Conservation (phyloP, 2,113 vertebrate species). For the Malurus alboscapulatus region DNA sequence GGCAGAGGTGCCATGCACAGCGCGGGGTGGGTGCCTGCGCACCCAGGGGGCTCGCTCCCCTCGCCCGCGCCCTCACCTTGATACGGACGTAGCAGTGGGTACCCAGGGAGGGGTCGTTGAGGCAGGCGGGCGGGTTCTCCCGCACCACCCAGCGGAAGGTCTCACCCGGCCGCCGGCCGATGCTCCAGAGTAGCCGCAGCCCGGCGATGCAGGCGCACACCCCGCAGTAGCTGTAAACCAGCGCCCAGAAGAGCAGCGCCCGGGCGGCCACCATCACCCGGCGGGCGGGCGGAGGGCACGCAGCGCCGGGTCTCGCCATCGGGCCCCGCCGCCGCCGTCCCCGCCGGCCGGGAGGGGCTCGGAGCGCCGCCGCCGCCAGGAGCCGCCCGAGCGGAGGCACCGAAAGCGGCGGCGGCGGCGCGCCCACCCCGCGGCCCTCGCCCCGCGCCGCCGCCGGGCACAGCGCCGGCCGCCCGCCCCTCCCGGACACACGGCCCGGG, state of each 20-base stretch:
- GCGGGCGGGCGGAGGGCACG: conserved; percentile 67
- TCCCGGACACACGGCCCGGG: neutral
- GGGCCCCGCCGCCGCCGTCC: neutral
- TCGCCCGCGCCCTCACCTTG: conserved; percentile 79
- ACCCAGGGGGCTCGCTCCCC: neutral
- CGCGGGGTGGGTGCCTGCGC: neutral
- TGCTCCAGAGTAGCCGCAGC: conserved; percentile 92
- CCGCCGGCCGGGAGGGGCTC: too few relatives aligned
- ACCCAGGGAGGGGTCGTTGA: conserved; percentile 92
- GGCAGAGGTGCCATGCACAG: neutral
- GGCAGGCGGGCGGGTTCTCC: conserved; percentile 86
- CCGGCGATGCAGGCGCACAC: conserved; percentile 82
- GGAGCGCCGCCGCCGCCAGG: too few relatives aligned
- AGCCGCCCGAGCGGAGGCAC: too few relatives aligned
- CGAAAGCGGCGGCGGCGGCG: too few relatives aligned
- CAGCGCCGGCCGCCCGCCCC: neutral
- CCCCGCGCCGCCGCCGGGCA: neutral
- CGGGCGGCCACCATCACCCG: conserved; percentile 76
- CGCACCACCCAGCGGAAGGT: conserved; percentile 86
- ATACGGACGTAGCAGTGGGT: conserved; percentile 96
- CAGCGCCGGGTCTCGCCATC: conserved; percentile 84
- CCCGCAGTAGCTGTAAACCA: conserved; percentile 87
- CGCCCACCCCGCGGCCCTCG: too few relatives aligned
- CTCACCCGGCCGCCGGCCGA: conserved; percentile 79
- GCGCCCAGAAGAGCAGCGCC: conserved; percentile 84